A percentile compares a stretch with the other conserved stretches of the same genome.
These are phyloP conservation scores for Limosa lapponica DNA, from an alignment of 2,797 vertebrate genomes.

Conservation along the genomic window DNA sequence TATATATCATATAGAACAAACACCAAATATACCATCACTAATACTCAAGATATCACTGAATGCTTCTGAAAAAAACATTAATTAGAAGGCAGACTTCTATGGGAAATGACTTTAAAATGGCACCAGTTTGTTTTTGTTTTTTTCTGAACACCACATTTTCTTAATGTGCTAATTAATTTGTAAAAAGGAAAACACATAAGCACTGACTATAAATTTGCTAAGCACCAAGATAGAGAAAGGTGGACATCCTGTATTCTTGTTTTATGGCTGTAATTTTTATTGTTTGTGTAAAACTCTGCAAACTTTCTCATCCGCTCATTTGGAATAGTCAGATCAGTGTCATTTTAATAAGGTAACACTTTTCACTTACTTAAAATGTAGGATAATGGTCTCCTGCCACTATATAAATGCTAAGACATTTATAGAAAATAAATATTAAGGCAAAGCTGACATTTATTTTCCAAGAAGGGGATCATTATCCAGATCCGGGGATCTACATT, in stretches of 20 bases:
- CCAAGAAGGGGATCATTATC: slow-evolving; percentile 73
- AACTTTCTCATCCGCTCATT: slow-evolving; percentile 64
- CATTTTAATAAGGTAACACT: slow-evolving; percentile 84
- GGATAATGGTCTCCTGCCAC: slow-evolving; percentile 71
- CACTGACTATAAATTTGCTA: slow-evolving; percentile 75
- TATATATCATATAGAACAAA: slow-evolving; percentile 77
- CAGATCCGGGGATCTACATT: slow-evolving; percentile 60
- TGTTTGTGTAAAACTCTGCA: slow-evolving; percentile 73
- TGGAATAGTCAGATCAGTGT: slow-evolving; percentile 66
- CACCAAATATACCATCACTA: slow-evolving; percentile 82
- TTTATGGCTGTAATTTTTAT: slow-evolving; percentile 71
- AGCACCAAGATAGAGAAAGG: slow-evolving; percentile 80
- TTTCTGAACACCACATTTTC: slow-evolving; percentile 72
- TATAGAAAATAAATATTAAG: slow-evolving; percentile 82
- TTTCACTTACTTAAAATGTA: slow-evolving; percentile 59
- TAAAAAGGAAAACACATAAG: slow-evolving; percentile 75
- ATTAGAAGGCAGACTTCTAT: slow-evolving; percentile 79
- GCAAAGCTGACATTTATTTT: slow-evolving; percentile 82
- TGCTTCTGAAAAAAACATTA: slow-evolving; percentile 77
- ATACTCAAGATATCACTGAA: slow-evolving; percentile 81
- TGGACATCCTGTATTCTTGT: slow-evolving; percentile 75
- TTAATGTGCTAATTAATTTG: slow-evolving; percentile 69
- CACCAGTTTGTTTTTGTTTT: slow-evolving; percentile 59
- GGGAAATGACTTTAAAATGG: slow-evolving; percentile 77
- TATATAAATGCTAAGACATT: slow-evolving; percentile 79